Conservation (phyloP, 2,888 invertebrate species). For the Heliconius hortense region DNA sequence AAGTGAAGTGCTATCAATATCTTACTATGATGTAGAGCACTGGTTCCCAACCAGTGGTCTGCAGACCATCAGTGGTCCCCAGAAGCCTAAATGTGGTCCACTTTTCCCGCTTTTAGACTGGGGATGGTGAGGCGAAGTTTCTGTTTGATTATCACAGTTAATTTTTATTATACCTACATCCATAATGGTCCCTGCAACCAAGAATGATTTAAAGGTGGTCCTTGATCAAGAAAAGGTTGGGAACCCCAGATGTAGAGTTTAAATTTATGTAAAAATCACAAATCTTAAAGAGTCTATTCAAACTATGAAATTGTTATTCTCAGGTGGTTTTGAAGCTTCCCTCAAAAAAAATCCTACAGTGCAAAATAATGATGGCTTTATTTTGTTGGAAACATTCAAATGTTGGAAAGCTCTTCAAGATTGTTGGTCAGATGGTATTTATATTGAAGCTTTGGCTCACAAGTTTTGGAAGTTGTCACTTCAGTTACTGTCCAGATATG, state of each 20-base stretch:
- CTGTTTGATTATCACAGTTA: no score
- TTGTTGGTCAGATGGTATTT: conserved; percentile 91
- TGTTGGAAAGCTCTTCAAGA: conserved; percentile 75
- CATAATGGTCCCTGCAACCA: no score
- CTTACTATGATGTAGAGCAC: no score
- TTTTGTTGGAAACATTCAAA: conserved; percentile 71
- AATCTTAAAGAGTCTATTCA: background rate
- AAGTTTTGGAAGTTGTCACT: conserved; percentile 95
- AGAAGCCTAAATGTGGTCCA: no score
- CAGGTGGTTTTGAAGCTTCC: conserved; percentile 71
- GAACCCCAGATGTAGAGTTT: background rate
- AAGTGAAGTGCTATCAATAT: background rate
- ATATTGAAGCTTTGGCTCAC: conserved; percentile 88
- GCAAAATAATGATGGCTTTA: conserved; percentile 64
- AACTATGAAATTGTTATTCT: background rate
- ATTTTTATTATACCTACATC: no score
- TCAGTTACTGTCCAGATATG: conserved; percentile 90
- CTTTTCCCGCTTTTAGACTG: no score
- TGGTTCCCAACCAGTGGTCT: no score
- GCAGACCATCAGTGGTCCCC: no score
- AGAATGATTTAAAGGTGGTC: no score
- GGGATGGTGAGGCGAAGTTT: no score
- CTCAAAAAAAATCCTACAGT: conserved; percentile 60
- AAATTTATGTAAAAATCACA: background rate
- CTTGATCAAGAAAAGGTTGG: no score